Evolutionary conservation across 2,888 invertebrate species (phyloP).

Genomic region (Nymphalis c-album): DNA sequence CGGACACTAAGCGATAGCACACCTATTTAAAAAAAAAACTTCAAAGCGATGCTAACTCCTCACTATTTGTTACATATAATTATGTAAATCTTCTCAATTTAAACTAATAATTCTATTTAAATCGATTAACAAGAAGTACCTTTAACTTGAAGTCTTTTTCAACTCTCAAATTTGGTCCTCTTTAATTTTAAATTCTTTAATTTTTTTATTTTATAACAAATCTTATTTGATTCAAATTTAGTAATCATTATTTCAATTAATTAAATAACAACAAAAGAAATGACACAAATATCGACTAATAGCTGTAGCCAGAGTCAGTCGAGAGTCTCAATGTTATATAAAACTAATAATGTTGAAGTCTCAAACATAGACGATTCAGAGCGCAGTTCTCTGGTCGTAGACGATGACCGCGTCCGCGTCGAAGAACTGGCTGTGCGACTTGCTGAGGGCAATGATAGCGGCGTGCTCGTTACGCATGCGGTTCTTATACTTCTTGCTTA

Average conservation of each 20-base stretch:
- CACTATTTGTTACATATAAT: too few species aligned
- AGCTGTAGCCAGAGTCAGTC: too few species aligned
- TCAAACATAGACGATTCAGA: slow-evolving; percentile 49
- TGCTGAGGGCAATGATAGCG: slow-evolving; percentile 88
- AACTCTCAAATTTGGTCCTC: slow-evolving; percentile 21
- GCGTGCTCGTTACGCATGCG: slow-evolving; percentile 91
- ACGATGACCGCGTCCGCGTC: slow-evolving; percentile 91
- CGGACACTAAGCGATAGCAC: neutral
- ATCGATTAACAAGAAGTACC: neutral
- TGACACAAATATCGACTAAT: too few species aligned
- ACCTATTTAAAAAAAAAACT: neutral
- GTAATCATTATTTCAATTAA: neutral
- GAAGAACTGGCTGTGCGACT: slow-evolving; percentile 86
- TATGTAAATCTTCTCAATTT: neutral
- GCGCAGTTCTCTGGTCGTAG: slow-evolving; percentile 89
- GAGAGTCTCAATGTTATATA: too few species aligned
- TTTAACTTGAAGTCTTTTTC: slow-evolving; percentile 3
- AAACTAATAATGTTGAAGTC: neutral
- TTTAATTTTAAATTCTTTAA: slow-evolving; percentile 18
- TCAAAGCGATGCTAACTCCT: neutral
- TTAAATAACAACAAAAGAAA: too few species aligned
- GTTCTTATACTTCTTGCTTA: slow-evolving; percentile 89
- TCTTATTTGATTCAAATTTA: neutral
- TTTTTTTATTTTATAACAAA: slow-evolving; percentile 1
- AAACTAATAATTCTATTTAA: neutral